Base-by-base conservation (phyloP, 1,140 invertebrate species). In the Potamilus streckersoni region DNA sequence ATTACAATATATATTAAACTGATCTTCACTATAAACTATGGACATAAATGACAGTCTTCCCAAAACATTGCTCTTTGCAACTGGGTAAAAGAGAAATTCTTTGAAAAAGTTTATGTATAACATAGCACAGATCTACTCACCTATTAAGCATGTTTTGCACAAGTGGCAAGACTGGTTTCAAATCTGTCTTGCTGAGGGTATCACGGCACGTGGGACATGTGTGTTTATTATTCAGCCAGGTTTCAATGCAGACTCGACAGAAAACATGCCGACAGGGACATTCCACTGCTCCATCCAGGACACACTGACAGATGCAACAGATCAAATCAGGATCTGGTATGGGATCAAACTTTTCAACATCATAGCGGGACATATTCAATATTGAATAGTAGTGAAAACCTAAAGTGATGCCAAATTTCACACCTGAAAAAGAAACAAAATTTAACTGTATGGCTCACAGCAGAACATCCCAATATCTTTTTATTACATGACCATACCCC, bases 231-330 rank as follows among this genome's bases (percentile, higher is more conserved):
- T 65, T 67, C 0, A 88, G 78, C 82, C 85, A 87, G 1, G 76
- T 81, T 65, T 80, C 77, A 55, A 88, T 88, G 67, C 87, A 88
- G 12, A 78, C 63, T 57, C 80, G 80, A 79, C 87, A 88, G 73
- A 87, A 88, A 0, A 88, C 85, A 80, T 88, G 87, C 13, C 84
- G 81, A 79, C 87, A 88, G 19, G 81, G 83, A 63, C 83, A 83
- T 67, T 86, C 85, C 64, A 83, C 76, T 16, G 87, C 83, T 20
- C 80, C 73, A 59, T 85, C 82, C 23, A 88, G 76, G 15, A 88
- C 85, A 83, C 82, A 83, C 73, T 83, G 84, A 75, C 87, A 88
- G 20, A 88, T 86, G 74, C 84, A 84, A 61, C 87, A 88, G 2
- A 88, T 70, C 16, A 88, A 71, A 56, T 88, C 85, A 23, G 79